Evolutionary conservation across 35 echinoderm and acorn worm genomes (phyloP), one percentile per base, ranked within the genome.

Genomic region (Chiridota heheva): DNA sequence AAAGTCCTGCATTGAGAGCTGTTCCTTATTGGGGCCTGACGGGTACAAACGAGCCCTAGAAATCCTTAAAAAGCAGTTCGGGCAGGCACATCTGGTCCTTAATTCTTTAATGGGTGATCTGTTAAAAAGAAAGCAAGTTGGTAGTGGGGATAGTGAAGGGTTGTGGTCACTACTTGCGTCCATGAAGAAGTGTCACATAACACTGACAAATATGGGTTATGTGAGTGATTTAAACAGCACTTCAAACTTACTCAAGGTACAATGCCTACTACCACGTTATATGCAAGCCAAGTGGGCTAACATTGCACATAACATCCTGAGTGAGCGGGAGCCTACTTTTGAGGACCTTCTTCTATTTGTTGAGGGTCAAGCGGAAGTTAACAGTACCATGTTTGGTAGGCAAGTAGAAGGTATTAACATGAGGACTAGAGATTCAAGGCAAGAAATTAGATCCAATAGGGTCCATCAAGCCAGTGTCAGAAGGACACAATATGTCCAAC

Each of bases 51-150:
- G 37, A 41, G 77, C 77, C 37, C 6, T 80, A 64, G 77, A 64
- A 16, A 63, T 64, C n/a, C 20, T 80, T 36, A 61, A 80, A 42
- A 80, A 64, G 56, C 77, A 80, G 29, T 64, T 64, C 42, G 77
- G 77, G 34, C 74, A 78, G 37, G 1, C 49, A 0, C 74, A 78
- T 38, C 22, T 57, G 38, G 35, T 57, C 20, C 13, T 77, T n/a
- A 38, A 46, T 46, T 17, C 69, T 4, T 13, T 73, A 33, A 73
- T 73, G 69, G 45, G n/a, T 29, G 36, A 73, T 46, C 20, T 72
- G 36, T 40, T 72, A n/a, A 72, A 72, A 8, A 40, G 69, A 45
- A 72, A 72, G 42, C 35, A 45, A 45, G n/a, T 72, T 2, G 2
- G 2, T 72, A 1, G 20, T n/a, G 69, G 69, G 13, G 69, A 72